Conservation (phyloP, 2,797 vertebrate genomes). For the Kryptopterus vitreolus region DNA sequence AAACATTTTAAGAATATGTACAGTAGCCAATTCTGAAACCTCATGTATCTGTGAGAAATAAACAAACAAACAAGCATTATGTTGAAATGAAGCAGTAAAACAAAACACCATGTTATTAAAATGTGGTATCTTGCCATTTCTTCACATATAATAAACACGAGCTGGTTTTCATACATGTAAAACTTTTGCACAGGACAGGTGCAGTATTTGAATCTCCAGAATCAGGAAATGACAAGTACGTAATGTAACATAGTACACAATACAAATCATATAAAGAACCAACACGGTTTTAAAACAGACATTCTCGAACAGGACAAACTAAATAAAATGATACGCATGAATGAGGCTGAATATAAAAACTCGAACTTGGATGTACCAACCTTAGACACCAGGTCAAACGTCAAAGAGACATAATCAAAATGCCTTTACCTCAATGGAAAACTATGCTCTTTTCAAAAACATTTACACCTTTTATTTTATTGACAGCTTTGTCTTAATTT, state of each 20-base stretch:
- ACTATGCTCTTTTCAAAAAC: constrained; percentile 3
- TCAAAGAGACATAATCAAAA: not conserved
- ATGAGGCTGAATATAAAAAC: constrained; percentile 1
- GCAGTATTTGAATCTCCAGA: constrained; percentile 9
- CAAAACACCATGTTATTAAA: not conserved
- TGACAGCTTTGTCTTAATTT: too few relatives aligned
- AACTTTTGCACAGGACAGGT: not conserved
- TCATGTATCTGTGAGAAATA: constrained; percentile 47
- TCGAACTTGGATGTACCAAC: constrained; percentile 19
- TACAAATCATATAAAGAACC: constrained; percentile 27
- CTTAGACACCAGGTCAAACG: not conserved
- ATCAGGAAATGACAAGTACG: not conserved
- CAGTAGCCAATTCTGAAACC: constrained; percentile 60
- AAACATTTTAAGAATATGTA: constrained; percentile 56
- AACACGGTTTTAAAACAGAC: constrained; percentile 13
- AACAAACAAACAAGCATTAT: constrained; percentile 38
- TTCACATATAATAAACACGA: constrained; percentile 41
- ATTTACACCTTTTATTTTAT: not conserved
- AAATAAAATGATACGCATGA: constrained; percentile 8
- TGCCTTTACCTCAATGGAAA: not conserved
- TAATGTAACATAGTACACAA: not conserved
- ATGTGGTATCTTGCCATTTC: not conserved
- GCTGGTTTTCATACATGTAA: constrained; percentile 28
- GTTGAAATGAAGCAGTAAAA: not conserved
- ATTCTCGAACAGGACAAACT: constrained; percentile 19